These are phyloP conservation scores for Pithys albifrons DNA, from an alignment of 2,113 vertebrate genomes.

Conservation along the genomic window DNA sequence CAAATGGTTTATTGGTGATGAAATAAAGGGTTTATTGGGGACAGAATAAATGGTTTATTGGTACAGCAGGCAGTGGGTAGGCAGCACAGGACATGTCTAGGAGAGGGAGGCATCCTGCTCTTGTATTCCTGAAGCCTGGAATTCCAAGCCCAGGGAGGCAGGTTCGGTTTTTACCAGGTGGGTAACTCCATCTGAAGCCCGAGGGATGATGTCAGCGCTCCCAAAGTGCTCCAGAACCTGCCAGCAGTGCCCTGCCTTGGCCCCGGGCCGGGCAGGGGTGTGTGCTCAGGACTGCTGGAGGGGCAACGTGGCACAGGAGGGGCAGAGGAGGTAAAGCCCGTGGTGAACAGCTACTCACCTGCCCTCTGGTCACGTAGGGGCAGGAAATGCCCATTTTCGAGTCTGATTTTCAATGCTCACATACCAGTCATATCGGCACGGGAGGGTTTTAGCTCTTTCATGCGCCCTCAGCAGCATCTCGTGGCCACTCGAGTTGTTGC, in stretches of 20 bases:
- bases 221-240: neutral
- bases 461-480: neutral
- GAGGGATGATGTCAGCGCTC: neutral
- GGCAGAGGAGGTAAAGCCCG: fast-evolving
- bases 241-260: fast-evolving
- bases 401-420: neutral
- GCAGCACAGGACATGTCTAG: neutral
- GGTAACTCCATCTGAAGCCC: neutral
- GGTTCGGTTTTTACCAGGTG: neutral
- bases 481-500: neutral
- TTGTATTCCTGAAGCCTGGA: fast-evolving
- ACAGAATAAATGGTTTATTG: neutral
- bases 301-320: no score
- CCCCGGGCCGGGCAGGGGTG: neutral
- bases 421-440: fast-evolving
- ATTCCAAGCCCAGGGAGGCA: neutral
- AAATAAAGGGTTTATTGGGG: neutral
- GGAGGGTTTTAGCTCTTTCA: fast-evolving
- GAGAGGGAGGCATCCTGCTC: neutral
- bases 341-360: neutral
- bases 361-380: neutral
- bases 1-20: neutral
- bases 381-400: neutral
- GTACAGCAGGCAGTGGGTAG: no score
- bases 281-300: neutral